phyloP scores from a whole-genome alignment of 2,113 vertebrate genomes.

The Stigmatopora nigra region DNA sequence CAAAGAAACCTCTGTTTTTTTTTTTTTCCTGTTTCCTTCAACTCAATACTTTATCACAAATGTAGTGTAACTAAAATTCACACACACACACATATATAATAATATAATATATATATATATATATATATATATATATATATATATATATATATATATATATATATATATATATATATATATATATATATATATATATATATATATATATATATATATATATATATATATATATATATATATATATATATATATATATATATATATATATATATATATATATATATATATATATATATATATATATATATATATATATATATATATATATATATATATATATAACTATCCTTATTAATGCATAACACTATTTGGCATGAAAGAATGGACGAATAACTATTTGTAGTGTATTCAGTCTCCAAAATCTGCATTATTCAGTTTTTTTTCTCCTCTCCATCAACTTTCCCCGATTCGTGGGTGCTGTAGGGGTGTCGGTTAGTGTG shows the following conservation, averaged over 20 bases:
- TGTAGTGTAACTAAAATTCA: neutral
- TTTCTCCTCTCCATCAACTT: neutral
- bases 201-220: neutral
- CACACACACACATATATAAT: too few species aligned
- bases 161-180: neutral
- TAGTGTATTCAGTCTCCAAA: neutral
- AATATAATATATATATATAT: neutral
- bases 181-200: neutral
- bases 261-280: neutral
- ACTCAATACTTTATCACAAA: neutral
- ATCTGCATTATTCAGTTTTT: neutral
- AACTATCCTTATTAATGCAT: neutral
- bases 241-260: neutral
- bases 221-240: too few species aligned
- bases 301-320: neutral
- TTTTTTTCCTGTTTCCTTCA: neutral
- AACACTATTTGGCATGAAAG: neutral
- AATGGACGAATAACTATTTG: neutral
- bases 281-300: neutral
- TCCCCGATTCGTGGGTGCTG: conserved; percentile 5
- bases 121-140: neutral
- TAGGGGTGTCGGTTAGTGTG: neutral
- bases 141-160: neutral
- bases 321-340: neutral
- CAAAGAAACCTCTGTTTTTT: conserved; percentile 7